phyloP scores from a whole-genome alignment of 2,888 invertebrate genomes.

The Dorcus parallelipipedus region DNA sequence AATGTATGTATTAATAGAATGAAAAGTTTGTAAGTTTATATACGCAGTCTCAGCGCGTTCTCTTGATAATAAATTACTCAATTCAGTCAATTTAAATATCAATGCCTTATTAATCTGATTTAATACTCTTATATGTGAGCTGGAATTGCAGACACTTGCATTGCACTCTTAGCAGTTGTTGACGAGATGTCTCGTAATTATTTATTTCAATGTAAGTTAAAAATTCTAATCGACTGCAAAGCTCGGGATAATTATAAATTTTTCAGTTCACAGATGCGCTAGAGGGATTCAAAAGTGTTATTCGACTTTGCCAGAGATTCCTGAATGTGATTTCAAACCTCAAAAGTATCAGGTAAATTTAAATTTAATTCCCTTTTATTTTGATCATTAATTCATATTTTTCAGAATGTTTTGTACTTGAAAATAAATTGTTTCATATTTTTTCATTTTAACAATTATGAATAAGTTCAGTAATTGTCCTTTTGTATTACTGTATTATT shows the following conservation, averaged over 20 bases:
- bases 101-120: neutral
- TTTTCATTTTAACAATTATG: neutral
- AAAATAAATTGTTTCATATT: neutral
- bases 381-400: neutral
- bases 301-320: conserved; percentile 22
- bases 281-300: conserved; percentile 5
- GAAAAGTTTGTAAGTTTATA: too few relatives aligned
- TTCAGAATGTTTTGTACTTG: too few relatives aligned
- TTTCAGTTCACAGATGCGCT: conserved; percentile 4
- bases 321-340: conserved; percentile 40
- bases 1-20: too few relatives aligned
- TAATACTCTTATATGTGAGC: neutral
- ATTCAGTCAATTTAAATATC: conserved; percentile 1
- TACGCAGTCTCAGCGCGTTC: neutral
- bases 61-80: neutral
- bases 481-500: neutral
- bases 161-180: neutral
- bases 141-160: neutral
- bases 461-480: neutral
- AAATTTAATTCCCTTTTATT: neutral
- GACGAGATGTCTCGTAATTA: neutral
- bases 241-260: conserved; percentile 1
- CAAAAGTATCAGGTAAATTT: conserved; percentile 40
- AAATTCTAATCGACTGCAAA: neutral
- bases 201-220: neutral